Evolutionary conservation across 2,797 vertebrate genomes (phyloP).

Genomic region (Telmatherina bonti): DNA sequence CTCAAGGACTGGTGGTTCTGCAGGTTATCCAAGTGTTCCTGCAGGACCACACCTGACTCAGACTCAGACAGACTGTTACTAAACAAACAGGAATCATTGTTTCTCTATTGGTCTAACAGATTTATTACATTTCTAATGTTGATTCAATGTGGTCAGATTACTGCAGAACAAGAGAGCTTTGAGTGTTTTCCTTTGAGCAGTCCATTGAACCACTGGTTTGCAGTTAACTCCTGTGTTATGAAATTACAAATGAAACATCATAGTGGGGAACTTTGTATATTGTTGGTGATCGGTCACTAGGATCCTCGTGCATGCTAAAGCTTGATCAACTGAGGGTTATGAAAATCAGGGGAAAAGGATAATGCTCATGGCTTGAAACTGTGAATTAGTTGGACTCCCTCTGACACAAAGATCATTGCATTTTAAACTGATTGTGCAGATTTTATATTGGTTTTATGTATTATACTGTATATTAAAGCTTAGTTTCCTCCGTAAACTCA

Average conservation of each 20-base stretch:
- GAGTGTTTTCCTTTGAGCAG: background rate
- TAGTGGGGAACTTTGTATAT: constrained; percentile 34
- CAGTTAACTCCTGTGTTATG: constrained; percentile 13
- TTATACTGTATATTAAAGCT: constrained; percentile 44
- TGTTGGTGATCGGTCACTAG: constrained; percentile 48
- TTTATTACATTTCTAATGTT: background rate
- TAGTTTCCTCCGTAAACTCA: constrained; percentile 73
- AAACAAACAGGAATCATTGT: background rate
- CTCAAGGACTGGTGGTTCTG: no score
- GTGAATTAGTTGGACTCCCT: constrained; percentile 62
- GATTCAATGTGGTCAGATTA: no score
- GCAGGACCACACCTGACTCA: no score
- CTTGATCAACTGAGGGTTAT: constrained; percentile 19
- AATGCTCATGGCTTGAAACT: constrained; percentile 56
- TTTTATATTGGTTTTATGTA: constrained; percentile 60
- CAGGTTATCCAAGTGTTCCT: no score
- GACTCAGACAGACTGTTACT: no score
- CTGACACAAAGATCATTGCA: constrained; percentile 38
- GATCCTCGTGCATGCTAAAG: constrained; percentile 48
- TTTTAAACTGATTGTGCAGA: constrained; percentile 69
- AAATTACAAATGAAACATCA: constrained; percentile 18
- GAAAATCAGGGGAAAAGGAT: constrained; percentile 21
- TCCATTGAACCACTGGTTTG: constrained; percentile 8
- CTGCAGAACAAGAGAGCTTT: background rate
- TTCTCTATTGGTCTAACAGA: background rate